Percentiles rank a stretch among this genome's conserved stretches.
Evolutionary conservation across 2,888 invertebrate species (phyloP).

Genomic region (Cosmia trapezina): DNA sequence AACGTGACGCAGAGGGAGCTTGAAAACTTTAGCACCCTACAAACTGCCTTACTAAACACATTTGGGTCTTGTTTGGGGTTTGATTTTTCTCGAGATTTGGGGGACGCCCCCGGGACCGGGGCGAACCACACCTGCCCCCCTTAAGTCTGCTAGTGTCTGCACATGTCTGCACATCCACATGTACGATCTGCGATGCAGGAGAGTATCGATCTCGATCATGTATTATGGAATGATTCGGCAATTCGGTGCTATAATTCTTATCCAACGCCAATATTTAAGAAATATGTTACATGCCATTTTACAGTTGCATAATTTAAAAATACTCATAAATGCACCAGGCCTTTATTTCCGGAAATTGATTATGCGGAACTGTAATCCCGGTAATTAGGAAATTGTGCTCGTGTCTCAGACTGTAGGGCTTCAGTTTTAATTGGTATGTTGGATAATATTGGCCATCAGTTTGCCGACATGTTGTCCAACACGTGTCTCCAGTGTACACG

Average conservation of each 20-base stretch:
- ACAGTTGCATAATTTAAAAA: not conserved
- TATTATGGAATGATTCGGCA: not conserved
- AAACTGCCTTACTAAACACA: too few species aligned
- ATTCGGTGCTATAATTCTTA: not conserved
- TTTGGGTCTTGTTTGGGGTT: too few species aligned
- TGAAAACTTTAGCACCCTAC: too few species aligned
- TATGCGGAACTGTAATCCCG: constrained; percentile 6
- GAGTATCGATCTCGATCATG: too few species aligned
- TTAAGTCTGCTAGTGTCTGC: too few species aligned
- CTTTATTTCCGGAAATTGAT: constrained; percentile 11
- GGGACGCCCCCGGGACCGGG: too few species aligned
- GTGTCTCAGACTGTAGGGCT: not conserved
- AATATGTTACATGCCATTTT: not conserved
- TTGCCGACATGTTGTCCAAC: not conserved
- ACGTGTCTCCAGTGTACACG: constrained; percentile 13
- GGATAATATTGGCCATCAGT: not conserved
- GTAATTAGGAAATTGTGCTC: not conserved
- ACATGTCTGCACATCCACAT: not conserved
- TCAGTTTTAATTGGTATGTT: not conserved
- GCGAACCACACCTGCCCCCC: too few species aligned
- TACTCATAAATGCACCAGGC: not conserved
- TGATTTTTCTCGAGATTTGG: too few species aligned
- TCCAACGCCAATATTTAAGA: not conserved
- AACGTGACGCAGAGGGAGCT: too few species aligned
- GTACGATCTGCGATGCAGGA: not conserved